phyloP scores from a whole-genome alignment of 2,113 vertebrate species.

The Sorex fumeus region DNA sequence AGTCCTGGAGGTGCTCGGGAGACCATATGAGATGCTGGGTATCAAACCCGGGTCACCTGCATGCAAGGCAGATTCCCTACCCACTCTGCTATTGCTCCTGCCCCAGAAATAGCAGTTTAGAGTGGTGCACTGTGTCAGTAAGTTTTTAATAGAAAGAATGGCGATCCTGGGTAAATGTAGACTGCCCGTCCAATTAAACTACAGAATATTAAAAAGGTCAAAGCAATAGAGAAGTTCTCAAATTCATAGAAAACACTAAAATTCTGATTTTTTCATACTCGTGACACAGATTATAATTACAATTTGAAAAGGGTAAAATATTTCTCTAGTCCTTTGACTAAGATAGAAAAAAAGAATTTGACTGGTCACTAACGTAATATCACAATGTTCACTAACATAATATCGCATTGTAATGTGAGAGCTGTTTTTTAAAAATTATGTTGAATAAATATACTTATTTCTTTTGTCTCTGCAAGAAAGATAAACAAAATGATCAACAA shows the following conservation, averaged over 20 bases:
- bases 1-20: too few relatives aligned
- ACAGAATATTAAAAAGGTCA: slow-evolving; percentile 92
- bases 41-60: too few relatives aligned
- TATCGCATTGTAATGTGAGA: slow-evolving; percentile 65
- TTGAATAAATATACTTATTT: slow-evolving; percentile 11
- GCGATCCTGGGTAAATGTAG: slow-evolving; percentile 85
- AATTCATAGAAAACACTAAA: slow-evolving; percentile 91
- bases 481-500: not conserved
- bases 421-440: slow-evolving; percentile 1
- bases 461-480: slow-evolving; percentile 42
- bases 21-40: too few relatives aligned
- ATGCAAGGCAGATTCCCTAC: too few relatives aligned
- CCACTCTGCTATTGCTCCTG: too few relatives aligned
- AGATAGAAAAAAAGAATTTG: slow-evolving; percentile 80
- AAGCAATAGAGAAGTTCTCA: slow-evolving; percentile 89
- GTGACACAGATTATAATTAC: slow-evolving; percentile 80
- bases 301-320: slow-evolving; percentile 86
- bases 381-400: slow-evolving; percentile 68
- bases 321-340: slow-evolving; percentile 82
- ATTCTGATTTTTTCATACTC: slow-evolving; percentile 86
- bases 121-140: slow-evolving; percentile 72
- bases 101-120: too few relatives aligned
- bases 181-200: slow-evolving; percentile 89
- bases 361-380: slow-evolving; percentile 69
- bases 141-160: slow-evolving; percentile 85